Percentiles rank a stretch among this genome's conserved stretches.
These are phyloP conservation scores for Pseudachorutes palmiensis DNA, from an alignment of 1,140 invertebrate genomes.

Conservation along the genomic window DNA sequence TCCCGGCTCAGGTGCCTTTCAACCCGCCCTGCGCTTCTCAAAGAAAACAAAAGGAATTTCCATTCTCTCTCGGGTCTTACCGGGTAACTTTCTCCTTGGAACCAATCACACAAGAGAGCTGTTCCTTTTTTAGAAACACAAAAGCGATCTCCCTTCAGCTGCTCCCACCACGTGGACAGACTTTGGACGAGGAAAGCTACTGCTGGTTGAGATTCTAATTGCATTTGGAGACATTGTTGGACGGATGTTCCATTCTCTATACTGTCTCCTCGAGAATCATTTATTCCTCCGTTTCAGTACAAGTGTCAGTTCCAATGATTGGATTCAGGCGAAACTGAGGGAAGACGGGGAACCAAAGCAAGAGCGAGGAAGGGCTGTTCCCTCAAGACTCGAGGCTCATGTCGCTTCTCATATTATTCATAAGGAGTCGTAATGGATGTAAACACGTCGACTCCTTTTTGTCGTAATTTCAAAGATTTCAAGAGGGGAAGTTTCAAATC, in stretches of 20 bases:
- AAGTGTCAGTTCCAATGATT: constrained; percentile 12
- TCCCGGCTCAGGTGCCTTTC: not conserved
- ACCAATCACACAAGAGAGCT: too few species aligned
- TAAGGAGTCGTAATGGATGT: not conserved
- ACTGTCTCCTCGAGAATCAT: too few species aligned
- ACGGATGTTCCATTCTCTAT: not conserved
- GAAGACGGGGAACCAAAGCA: not conserved
- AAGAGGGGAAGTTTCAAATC: not conserved
- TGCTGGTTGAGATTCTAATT: not conserved
- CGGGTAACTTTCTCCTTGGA: too few species aligned
- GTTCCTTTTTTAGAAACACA: too few species aligned
- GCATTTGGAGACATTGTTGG: not conserved
- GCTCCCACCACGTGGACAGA: too few species aligned
- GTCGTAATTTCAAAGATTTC: not conserved
- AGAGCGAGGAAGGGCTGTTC: not conserved
- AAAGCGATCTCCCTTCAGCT: too few species aligned
- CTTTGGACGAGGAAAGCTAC: not conserved
- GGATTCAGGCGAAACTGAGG: not conserved
- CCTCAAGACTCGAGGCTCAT: not conserved
- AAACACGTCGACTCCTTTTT: constrained; percentile 1
- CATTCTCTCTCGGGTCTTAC: too few species aligned
- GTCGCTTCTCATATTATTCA: not conserved
- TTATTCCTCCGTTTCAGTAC: not conserved
- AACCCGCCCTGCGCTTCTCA: too few species aligned
- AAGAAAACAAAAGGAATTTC: too few species aligned